phyloP scores from a whole-genome alignment of 2,888 invertebrate species.

The Melinaea marsaeus region DNA sequence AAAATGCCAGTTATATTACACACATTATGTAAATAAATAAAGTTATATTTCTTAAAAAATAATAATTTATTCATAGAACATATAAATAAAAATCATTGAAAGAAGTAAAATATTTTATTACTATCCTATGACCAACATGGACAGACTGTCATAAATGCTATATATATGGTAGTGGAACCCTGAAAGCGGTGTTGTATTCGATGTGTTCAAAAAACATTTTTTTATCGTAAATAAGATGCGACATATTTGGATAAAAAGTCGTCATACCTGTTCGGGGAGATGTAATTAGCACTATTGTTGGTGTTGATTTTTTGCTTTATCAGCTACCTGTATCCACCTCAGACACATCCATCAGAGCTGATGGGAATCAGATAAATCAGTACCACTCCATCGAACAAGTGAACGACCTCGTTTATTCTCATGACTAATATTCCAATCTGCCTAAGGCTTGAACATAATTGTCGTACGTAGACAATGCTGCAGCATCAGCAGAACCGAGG shows the following conservation, averaged over 20 bases:
- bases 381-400: conserved; percentile 61
- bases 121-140: no score
- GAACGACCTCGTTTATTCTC: conserved; percentile 60
- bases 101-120: no score
- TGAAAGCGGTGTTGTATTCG: background rate
- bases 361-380: conserved; percentile 67
- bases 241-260: conserved; percentile 7
- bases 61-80: no score
- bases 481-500: conserved; percentile 60
- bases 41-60: no score
- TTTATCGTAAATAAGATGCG: conserved; percentile 2
- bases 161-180: background rate
- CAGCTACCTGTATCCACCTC: conserved; percentile 33
- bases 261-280: conserved; percentile 10
- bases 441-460: conserved; percentile 71
- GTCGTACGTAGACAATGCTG: conserved; percentile 71
- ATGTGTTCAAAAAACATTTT: background rate
- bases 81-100: no score
- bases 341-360: conserved; percentile 67
- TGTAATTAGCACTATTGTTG: conserved; percentile 23
- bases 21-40: no score
- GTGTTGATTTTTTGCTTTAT: conserved; percentile 16
- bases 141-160: background rate
- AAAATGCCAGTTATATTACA: no score
- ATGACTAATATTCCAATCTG: conserved; percentile 59